Conservation (phyloP, 2,888 invertebrate genomes). For the Tenthredo livida region DNA sequence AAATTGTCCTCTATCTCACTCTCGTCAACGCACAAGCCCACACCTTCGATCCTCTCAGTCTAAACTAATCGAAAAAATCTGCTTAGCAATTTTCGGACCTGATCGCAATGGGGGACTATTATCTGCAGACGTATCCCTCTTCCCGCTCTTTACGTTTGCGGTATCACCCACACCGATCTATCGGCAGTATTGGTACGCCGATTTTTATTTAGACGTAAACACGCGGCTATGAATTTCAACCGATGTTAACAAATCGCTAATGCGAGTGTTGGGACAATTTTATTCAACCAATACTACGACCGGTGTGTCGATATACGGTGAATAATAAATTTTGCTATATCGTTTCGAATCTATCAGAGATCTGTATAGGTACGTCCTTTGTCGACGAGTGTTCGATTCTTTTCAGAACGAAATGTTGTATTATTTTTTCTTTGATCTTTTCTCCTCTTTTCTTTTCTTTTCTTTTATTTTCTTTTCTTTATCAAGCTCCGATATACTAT, state of each 20-base stretch:
- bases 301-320: not conserved
- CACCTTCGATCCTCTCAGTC: not conserved
- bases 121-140: no score
- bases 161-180: not conserved
- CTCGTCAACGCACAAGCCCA: not conserved
- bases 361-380: not conserved
- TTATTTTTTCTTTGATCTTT: not conserved
- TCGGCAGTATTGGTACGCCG: not conserved
- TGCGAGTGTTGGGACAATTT: not conserved
- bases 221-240: not conserved
- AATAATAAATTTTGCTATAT: not conserved
- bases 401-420: not conserved
- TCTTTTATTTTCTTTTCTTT: slow-evolving; percentile 23
- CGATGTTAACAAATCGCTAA: not conserved
- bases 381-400: not conserved
- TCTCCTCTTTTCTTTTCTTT: not conserved
- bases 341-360: not conserved
- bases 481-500: slow-evolving; percentile 15
- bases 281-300: not conserved
- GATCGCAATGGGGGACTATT: no score
- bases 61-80: not conserved
- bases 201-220: not conserved
- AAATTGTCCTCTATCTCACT: not conserved
- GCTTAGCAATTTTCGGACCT: not conserved
- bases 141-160: not conserved